Conservation (phyloP, 2,888 invertebrate species). For the Alloplasta piceator region DNA sequence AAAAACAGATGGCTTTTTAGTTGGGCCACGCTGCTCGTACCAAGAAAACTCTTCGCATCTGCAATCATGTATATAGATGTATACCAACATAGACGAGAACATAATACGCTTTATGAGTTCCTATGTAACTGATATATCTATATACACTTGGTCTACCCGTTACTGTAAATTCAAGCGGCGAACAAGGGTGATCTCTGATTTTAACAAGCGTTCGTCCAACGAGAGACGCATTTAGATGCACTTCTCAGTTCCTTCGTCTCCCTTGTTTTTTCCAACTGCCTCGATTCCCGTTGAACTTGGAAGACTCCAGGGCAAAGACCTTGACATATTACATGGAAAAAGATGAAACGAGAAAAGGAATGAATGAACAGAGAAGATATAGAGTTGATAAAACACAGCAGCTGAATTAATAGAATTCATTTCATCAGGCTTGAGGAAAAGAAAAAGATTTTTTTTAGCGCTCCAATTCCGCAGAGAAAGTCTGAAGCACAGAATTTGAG, state of each 20-base stretch:
- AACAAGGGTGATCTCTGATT: slow-evolving; percentile 53
- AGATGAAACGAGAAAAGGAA: slow-evolving; percentile 9
- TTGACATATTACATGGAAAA: slow-evolving; percentile 51
- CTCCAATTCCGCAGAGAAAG: neutral
- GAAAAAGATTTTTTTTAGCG: neutral
- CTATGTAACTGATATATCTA: neutral
- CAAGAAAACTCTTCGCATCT: slow-evolving; percentile 68
- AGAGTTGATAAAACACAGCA: neutral
- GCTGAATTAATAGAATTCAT: neutral
- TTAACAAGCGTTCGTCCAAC: slow-evolving; percentile 24
- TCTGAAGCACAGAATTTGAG: too few relatives aligned
- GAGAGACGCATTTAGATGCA: slow-evolving; percentile 59
- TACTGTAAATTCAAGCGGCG: slow-evolving; percentile 28
- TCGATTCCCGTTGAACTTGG: slow-evolving; percentile 57
- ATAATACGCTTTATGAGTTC: slow-evolving; percentile 12
- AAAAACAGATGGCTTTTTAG: slow-evolving; percentile 63
- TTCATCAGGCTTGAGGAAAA: neutral
- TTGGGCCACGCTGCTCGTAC: slow-evolving; percentile 76
- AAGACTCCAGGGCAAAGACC: slow-evolving; percentile 62
- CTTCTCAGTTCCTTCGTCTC: slow-evolving; percentile 15
- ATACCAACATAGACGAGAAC: neutral
- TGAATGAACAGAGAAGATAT: neutral
- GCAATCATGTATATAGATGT: slow-evolving; percentile 47
- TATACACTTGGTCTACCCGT: neutral
- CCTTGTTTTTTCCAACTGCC: slow-evolving; percentile 7